Conservation (phyloP, 2,797 vertebrate genomes). For the Takifugu rubripes region DNA sequence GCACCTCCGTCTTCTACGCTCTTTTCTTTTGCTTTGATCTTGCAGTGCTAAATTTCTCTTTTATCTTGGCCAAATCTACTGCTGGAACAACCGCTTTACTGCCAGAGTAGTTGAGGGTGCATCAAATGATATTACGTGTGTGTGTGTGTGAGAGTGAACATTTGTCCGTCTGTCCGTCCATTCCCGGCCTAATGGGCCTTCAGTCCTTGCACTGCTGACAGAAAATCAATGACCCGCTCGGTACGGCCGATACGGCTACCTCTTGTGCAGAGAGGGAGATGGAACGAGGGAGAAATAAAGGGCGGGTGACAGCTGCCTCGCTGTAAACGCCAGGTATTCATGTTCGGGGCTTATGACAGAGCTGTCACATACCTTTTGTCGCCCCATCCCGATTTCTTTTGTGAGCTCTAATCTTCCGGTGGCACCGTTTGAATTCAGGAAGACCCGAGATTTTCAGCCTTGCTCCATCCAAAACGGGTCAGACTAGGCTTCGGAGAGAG, state of each 20-base stretch:
- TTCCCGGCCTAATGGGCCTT: slow-evolving; percentile 61
- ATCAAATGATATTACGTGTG: no score
- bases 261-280: slow-evolving; percentile 33
- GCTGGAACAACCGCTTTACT: background rate
- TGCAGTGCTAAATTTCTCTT: background rate
- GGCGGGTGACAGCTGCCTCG: slow-evolving; percentile 27
- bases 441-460: slow-evolving; percentile 27
- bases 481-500: slow-evolving; percentile 31
- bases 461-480: slow-evolving; percentile 8
- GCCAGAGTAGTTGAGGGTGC: no score
- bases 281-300: slow-evolving; percentile 20
- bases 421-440: slow-evolving; percentile 5
- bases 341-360: slow-evolving; percentile 48
- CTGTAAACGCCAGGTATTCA: slow-evolving; percentile 55
- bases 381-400: slow-evolving; percentile 52
- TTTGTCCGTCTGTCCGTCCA: slow-evolving; percentile 44
- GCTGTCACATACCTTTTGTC: slow-evolving; percentile 54
- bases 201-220: slow-evolving; percentile 64
- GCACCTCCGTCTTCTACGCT: background rate
- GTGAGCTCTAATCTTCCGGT: slow-evolving; percentile 46
- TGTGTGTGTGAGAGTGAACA: background rate
- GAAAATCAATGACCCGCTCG: slow-evolving; percentile 69
- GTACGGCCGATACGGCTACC: slow-evolving; percentile 56
- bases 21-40: background rate
- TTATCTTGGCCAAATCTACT: background rate